These are phyloP conservation scores for Lapara coniferarum DNA, from an alignment of 2,888 invertebrate genomes.

Conservation along the genomic window DNA sequence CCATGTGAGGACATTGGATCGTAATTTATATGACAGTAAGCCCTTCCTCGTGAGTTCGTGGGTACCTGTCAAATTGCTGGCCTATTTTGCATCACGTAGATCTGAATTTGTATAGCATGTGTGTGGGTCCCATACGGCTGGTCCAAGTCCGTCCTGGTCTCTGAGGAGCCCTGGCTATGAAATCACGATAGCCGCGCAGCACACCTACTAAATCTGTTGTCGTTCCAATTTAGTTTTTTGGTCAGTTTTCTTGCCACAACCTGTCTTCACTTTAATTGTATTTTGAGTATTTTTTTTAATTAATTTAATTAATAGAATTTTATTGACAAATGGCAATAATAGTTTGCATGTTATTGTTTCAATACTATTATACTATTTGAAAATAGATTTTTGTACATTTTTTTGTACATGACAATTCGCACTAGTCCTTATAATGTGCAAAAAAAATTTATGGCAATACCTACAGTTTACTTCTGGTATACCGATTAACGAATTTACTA, in stretches of 20 bases:
- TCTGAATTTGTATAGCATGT: slow-evolving; percentile 56
- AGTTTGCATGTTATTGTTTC: background rate
- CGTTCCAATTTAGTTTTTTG: background rate
- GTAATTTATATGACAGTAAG: too few relatives aligned
- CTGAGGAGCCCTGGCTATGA: too few relatives aligned
- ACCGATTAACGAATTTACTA: background rate
- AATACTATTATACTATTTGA: background rate
- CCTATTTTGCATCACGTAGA: slow-evolving; percentile 49
- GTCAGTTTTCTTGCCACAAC: slow-evolving; percentile 1
- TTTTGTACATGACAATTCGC: background rate
- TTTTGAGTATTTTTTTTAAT: background rate
- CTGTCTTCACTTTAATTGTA: background rate
- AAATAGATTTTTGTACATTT: background rate
- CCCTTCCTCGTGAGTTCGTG: background rate
- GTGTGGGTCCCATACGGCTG: too few relatives aligned
- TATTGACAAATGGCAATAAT: background rate
- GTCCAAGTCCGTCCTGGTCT: too few relatives aligned
- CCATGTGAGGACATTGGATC: background rate
- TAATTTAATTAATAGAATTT: background rate
- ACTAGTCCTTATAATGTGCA: background rate
- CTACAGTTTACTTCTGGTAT: background rate
- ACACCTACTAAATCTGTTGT: background rate
- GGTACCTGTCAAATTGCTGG: slow-evolving; percentile 3
- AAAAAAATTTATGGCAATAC: background rate
- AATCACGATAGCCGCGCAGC: too few relatives aligned